Evolutionary conservation across 2,797 vertebrate genomes (phyloP).

Genomic region (Alfaro cultratus): DNA sequence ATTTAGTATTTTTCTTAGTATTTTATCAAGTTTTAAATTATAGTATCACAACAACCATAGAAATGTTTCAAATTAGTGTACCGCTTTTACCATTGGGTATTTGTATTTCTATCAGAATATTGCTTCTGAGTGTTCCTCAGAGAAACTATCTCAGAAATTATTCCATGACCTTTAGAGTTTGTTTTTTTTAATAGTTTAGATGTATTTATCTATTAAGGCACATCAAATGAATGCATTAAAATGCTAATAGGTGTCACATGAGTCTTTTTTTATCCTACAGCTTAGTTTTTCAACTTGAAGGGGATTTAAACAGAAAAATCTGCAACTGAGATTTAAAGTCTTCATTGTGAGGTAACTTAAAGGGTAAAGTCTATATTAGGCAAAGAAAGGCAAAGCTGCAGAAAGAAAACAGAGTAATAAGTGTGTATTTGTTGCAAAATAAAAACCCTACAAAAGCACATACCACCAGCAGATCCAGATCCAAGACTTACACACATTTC

Average conservation of each 20-base stretch:
- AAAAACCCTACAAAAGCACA: conserved; percentile 27
- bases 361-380: conserved; percentile 61
- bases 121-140: not conserved
- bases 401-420: conserved; percentile 37
- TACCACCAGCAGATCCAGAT: conserved; percentile 10
- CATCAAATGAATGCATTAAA: conserved; percentile 39
- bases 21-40: not conserved
- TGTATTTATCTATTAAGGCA: conserved; percentile 20
- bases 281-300: conserved; percentile 69
- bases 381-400: conserved; percentile 46
- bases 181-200: conserved; percentile 11
- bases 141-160: not conserved
- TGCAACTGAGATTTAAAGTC: conserved; percentile 69
- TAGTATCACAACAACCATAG: not conserved
- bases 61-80: not conserved
- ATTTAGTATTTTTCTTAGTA: not conserved
- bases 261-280: conserved; percentile 67
- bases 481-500: conserved; percentile 2
- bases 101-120: not conserved
- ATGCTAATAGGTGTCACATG: conserved; percentile 46
- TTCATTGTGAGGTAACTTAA: conserved; percentile 62
- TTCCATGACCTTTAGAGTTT: conserved; percentile 7
- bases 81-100: not conserved
- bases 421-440: conserved; percentile 20
- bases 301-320: conserved; percentile 73